phyloP scores from a whole-genome alignment of 2,113 vertebrate species.

The Gymnogyps californianus region DNA sequence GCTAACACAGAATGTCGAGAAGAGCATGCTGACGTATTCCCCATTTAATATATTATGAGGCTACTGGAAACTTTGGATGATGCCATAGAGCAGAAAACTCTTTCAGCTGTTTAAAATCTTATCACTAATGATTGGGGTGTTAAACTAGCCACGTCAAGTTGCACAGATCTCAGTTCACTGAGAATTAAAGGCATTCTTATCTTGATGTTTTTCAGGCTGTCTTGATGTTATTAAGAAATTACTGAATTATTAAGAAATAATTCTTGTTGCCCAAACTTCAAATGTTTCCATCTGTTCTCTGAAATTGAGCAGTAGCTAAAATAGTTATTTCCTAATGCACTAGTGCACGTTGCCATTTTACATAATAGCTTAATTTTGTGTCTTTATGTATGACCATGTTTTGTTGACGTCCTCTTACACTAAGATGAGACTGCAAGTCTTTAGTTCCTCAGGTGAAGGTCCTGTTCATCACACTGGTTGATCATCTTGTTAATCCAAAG shows the following conservation, averaged over 20 bases:
- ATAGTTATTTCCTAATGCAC: neutral
- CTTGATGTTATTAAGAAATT: neutral
- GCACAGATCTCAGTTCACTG: neutral
- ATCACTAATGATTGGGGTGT: accelerated
- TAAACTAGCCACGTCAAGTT: neutral
- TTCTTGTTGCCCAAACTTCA: neutral
- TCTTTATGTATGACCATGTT: accelerated
- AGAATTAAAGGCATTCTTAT: neutral
- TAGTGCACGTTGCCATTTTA: neutral
- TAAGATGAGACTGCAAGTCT: neutral
- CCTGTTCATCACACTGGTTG: neutral
- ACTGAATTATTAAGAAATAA: neutral
- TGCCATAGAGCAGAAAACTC: neutral
- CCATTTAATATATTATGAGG: neutral
- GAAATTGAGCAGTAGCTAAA: neutral
- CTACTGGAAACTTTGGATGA: neutral
- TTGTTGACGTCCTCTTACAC: neutral
- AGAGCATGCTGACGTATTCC: neutral
- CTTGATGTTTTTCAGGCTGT: neutral
- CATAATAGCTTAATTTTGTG: neutral
- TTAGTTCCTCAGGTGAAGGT: neutral
- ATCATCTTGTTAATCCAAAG: neutral
- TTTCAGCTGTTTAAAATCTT: neutral
- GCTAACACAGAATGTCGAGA: neutral
- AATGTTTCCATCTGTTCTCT: neutral